A percentile compares a stretch with the other conserved stretches of the same genome.
Conservation (phyloP, 2,888 invertebrate species). For the Drosophila aldrichi region DNA sequence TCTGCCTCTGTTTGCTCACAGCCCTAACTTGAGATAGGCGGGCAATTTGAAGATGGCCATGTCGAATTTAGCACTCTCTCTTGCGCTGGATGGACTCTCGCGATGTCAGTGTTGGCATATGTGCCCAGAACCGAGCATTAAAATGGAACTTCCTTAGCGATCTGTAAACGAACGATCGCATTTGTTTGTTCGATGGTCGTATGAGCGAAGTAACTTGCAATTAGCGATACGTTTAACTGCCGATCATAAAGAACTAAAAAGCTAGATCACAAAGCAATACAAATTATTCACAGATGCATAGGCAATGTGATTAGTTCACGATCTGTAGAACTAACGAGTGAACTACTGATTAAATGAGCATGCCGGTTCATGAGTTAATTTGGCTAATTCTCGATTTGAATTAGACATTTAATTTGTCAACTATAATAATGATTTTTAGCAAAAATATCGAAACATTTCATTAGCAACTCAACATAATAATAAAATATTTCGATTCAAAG, state of each 20-base stretch:
- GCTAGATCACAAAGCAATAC: background rate
- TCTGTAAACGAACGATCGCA: background rate
- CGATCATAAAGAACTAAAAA: background rate
- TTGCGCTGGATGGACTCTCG: conserved; percentile 4
- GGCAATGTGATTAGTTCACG: no score
- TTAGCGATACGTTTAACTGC: background rate
- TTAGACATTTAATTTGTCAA: background rate
- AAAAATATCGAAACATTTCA: background rate
- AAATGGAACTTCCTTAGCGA: background rate
- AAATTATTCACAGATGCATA: background rate
- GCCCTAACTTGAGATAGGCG: conserved; percentile 54
- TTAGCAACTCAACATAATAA: background rate
- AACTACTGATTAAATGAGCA: background rate
- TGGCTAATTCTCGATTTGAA: no score
- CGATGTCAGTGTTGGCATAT: conserved; percentile 23
- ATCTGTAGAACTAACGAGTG: no score
- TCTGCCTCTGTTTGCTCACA: conserved; percentile 19
- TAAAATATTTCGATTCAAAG: background rate
- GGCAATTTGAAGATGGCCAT: conserved; percentile 71
- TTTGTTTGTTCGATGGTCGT: background rate
- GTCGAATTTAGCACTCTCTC: conserved; percentile 18
- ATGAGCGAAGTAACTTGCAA: background rate
- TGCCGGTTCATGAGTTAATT: background rate
- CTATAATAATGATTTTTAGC: background rate
- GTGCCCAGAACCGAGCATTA: background rate